These are phyloP conservation scores for Nasonia longicornis DNA, from an alignment of 1,140 invertebrate genomes.

Conservation along the genomic window DNA sequence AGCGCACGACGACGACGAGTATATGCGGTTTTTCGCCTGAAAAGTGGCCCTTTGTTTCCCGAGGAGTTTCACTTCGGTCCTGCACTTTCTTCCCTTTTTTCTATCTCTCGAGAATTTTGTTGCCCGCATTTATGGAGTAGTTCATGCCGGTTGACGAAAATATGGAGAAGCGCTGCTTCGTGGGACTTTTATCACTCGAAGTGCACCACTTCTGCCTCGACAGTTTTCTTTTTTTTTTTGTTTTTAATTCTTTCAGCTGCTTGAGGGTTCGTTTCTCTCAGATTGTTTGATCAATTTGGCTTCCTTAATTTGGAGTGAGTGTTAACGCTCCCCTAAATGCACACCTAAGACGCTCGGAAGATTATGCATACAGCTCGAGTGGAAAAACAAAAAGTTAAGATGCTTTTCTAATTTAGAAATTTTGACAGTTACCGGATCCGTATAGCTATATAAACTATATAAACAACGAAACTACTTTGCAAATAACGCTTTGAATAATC, in stretches of 20 bases:
- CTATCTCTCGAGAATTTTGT: conserved; percentile 8
- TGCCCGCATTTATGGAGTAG: conserved; percentile 18
- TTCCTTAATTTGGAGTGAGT: not conserved
- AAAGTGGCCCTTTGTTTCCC: conserved; percentile 43
- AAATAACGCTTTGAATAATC: too few species aligned
- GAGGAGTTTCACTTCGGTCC: conserved; percentile 26
- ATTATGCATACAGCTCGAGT: not conserved
- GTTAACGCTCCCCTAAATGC: not conserved
- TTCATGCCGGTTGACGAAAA: conserved; percentile 2
- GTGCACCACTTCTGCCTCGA: not conserved
- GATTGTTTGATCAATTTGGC: not conserved
- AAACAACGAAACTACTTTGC: too few species aligned
- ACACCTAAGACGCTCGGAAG: not conserved
- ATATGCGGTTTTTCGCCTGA: conserved; percentile 39
- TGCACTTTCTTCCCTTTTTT: not conserved
- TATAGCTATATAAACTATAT: too few species aligned
- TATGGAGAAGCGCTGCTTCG: not conserved
- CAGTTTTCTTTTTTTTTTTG: not conserved
- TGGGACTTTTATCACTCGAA: not conserved
- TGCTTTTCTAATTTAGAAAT: not conserved
- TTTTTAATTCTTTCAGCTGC: not conserved
- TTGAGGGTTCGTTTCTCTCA: not conserved
- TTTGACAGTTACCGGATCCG: too few species aligned
- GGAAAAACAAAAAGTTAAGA: not conserved
- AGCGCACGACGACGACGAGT: conserved; percentile 24